Conservation (phyloP, 23 tunicate genomes). For the Styela clava region DNA sequence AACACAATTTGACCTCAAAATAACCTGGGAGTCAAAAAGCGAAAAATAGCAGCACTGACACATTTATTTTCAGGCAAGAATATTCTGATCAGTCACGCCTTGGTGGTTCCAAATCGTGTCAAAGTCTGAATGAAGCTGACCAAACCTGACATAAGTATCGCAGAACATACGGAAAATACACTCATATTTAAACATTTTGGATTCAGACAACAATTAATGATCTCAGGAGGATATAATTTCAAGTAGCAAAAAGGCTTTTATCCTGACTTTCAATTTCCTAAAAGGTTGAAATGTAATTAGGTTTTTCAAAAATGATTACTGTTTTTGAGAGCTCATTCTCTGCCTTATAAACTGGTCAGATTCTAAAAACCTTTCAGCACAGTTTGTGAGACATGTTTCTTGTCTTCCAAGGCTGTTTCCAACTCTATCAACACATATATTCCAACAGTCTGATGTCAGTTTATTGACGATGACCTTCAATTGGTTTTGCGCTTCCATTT, state of each 20-base stretch:
- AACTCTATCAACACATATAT: slow-evolving; percentile 86
- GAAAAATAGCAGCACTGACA: too few species aligned
- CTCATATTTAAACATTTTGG: too few species aligned
- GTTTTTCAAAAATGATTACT: not conserved
- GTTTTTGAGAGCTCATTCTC: slow-evolving; percentile 51
- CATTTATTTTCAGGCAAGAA: too few species aligned
- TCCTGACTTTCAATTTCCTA: too few species aligned
- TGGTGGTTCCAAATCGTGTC: too few species aligned
- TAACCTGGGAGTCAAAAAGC: too few species aligned
- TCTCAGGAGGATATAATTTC: not conserved
- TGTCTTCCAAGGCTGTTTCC: slow-evolving; percentile 88
- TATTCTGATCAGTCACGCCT: too few species aligned
- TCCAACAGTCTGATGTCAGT: slow-evolving; percentile 81
- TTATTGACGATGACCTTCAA: slow-evolving; percentile 81
- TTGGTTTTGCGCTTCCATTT: slow-evolving; percentile 95
- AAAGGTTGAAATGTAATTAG: too few species aligned
- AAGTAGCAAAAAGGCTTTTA: not conserved
- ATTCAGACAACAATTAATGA: too few species aligned
- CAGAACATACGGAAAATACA: too few species aligned
- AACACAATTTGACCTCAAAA: too few species aligned
- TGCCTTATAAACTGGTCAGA: slow-evolving; percentile 83
- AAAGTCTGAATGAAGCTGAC: not conserved
- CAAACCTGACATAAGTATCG: not conserved
- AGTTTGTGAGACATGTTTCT: slow-evolving; percentile 88
- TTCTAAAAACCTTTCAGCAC: slow-evolving; percentile 80